phyloP scores from a whole-genome alignment of 1,140 invertebrate genomes.

The Drosophila biarmipes region DNA sequence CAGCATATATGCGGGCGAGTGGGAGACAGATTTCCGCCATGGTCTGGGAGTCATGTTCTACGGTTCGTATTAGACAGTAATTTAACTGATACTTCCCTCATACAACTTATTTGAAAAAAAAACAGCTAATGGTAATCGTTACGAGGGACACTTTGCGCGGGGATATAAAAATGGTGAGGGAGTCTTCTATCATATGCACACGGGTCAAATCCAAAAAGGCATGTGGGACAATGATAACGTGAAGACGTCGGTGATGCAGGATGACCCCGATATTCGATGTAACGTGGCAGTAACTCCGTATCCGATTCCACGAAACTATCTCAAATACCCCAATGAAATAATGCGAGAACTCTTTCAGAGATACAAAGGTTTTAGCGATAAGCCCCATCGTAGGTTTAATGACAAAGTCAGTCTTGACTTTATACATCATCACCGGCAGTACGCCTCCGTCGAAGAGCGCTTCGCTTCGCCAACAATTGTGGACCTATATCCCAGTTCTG shows the following conservation, averaged over 20 bases:
- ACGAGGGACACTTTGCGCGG: slow-evolving; percentile 86
- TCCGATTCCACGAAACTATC: slow-evolving; percentile 57
- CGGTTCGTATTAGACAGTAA: slow-evolving; percentile 30
- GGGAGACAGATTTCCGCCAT: slow-evolving; percentile 81
- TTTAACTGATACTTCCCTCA: neutral
- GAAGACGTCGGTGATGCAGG: slow-evolving; percentile 84
- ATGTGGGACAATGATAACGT: slow-evolving; percentile 85
- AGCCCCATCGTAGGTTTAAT: slow-evolving; percentile 54
- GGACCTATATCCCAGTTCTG: slow-evolving; percentile 38
- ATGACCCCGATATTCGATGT: slow-evolving; percentile 62
- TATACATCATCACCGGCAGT: slow-evolving; percentile 43
- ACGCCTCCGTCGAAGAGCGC: slow-evolving; percentile 58
- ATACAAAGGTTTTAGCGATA: slow-evolving; percentile 42
- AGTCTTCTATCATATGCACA: slow-evolving; percentile 86
- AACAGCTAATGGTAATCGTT: slow-evolving; percentile 87
- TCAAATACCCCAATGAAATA: slow-evolving; percentile 71
- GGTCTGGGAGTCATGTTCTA: slow-evolving; percentile 84
- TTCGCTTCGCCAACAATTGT: slow-evolving; percentile 25
- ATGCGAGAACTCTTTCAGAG: slow-evolving; percentile 61
- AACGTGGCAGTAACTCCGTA: slow-evolving; percentile 50
- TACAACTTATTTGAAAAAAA: neutral
- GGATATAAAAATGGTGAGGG: slow-evolving; percentile 87
- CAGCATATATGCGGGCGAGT: slow-evolving; percentile 85
- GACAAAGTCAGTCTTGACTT: slow-evolving; percentile 60
- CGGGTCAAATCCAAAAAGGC: slow-evolving; percentile 86